Conservation (phyloP, 2,113 vertebrate species). For the Polyodon spathula region DNA sequence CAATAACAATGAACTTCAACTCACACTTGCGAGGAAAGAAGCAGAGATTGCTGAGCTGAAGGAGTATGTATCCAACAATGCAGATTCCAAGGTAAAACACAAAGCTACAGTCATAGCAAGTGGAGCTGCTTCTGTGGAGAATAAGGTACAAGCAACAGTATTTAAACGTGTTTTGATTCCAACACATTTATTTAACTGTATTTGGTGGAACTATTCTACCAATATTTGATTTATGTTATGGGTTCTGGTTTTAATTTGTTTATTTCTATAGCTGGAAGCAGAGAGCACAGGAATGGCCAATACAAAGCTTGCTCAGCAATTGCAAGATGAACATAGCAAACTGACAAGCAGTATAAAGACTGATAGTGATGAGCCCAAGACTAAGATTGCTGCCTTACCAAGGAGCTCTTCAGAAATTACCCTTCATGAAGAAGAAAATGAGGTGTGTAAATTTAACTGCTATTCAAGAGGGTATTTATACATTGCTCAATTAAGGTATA, state of each 20-base stretch:
- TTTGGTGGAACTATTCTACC: no score
- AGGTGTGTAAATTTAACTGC: constrained; percentile 7
- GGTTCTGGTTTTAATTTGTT: constrained; percentile 2
- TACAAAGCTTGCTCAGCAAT: not conserved
- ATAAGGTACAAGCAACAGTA: no score
- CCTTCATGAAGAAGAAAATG: constrained; percentile 6
- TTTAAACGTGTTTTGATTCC: no score
- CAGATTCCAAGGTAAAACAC: not conserved
- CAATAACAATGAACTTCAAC: constrained; percentile 3
- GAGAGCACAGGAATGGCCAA: constrained; percentile 10
- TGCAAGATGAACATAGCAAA: not conserved
- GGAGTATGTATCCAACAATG: constrained; percentile 1
- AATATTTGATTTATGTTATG: not conserved
- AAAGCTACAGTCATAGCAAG: not conserved
- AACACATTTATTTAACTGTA: no score
- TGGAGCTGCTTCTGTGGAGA: no score
- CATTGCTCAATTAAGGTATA: no score
- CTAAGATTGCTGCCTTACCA: not conserved
- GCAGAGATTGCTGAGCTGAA: constrained; percentile 10
- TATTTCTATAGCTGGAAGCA: not conserved
- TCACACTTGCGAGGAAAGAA: constrained; percentile 4
- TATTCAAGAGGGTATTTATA: not conserved
- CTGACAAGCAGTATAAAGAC: not conserved
- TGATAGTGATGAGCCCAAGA: not conserved
- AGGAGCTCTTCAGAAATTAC: not conserved